A percentile compares a stretch with the other conserved stretches of the same genome.
These are phyloP conservation scores for Yponomeuta evonymella DNA, from an alignment of 2,888 invertebrate species.

Conservation along the genomic window DNA sequence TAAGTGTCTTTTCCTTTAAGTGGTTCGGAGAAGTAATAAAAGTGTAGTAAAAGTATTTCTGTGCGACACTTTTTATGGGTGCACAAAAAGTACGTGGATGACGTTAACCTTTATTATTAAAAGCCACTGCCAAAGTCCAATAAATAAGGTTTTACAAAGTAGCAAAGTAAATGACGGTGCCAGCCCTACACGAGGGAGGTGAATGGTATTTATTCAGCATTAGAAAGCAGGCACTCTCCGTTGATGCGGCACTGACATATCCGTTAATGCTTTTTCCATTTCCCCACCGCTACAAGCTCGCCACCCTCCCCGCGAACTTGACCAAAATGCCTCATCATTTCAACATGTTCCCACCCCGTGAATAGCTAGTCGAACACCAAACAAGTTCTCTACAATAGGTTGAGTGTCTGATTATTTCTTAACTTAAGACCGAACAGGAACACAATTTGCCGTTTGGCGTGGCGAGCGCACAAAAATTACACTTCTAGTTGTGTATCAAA, in stretches of 20 bases:
- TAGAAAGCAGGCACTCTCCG: conserved; percentile 70
- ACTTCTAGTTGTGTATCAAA: conserved; percentile 31
- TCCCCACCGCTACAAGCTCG: conserved; percentile 49
- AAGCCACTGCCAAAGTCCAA: neutral
- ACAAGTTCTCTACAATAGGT: neutral
- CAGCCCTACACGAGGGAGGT: conserved; percentile 43
- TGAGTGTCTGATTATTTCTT: neutral
- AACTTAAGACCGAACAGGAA: neutral
- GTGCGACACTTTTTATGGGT: conserved; percentile 26
- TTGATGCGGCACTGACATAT: conserved; percentile 73
- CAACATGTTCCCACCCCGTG: conserved; percentile 31
- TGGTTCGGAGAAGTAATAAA: conserved; percentile 6
- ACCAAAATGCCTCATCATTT: conserved; percentile 50
- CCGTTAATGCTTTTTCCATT: conserved; percentile 77
- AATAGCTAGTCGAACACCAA: neutral
- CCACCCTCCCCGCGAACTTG: conserved; percentile 46
- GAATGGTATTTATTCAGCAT: conserved; percentile 71
- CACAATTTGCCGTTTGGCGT: conserved; percentile 9
- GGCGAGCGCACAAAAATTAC: conserved; percentile 12
- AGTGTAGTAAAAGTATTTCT: conserved; percentile 8
- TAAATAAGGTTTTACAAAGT: neutral
- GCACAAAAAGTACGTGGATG: conserved; percentile 13
- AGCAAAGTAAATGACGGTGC: neutral
- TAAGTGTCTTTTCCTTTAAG: neutral
- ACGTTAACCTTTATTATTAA: neutral